phyloP scores from a whole-genome alignment of 2,113 vertebrate species.

The Pitta sordida region DNA sequence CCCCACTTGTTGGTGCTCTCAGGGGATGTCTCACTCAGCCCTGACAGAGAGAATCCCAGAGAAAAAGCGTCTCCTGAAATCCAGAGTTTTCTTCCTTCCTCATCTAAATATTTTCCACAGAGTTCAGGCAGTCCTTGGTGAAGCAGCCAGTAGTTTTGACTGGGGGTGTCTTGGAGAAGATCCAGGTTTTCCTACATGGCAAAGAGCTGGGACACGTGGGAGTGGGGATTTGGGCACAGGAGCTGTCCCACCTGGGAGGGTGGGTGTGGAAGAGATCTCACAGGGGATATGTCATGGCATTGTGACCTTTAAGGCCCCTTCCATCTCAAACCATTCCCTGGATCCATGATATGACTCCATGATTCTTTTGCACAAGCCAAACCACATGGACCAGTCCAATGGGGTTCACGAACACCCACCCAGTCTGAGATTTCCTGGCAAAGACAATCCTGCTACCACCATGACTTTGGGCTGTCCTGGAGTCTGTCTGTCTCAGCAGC shows the following conservation, averaged over 20 bases:
- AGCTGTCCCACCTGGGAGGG: background rate
- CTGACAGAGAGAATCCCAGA: background rate
- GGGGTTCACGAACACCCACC: accelerated
- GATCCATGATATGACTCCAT: background rate
- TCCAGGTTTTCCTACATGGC: background rate
- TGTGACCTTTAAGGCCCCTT: background rate
- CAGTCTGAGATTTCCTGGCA: background rate
- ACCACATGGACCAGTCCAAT: background rate
- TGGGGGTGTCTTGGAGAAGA: background rate
- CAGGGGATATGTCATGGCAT: background rate
- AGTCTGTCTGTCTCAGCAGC: background rate
- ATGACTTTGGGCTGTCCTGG: background rate
- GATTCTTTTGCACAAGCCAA: background rate
- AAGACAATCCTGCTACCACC: background rate
- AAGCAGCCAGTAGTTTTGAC: background rate
- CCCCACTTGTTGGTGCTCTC: background rate
- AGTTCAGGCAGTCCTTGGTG: background rate
- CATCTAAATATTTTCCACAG: background rate
- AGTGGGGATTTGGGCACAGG: background rate
- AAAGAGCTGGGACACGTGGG: background rate
- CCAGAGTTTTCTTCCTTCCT: background rate
- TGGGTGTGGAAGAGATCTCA: background rate
- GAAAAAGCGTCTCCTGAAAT: background rate
- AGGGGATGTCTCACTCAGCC: background rate
- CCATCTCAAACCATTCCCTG: background rate